Percentiles rank a stretch among this genome's conserved stretches.
These are phyloP conservation scores for Hoplodrina blanda DNA, from an alignment of 2,888 invertebrate species.

Conservation along the genomic window DNA sequence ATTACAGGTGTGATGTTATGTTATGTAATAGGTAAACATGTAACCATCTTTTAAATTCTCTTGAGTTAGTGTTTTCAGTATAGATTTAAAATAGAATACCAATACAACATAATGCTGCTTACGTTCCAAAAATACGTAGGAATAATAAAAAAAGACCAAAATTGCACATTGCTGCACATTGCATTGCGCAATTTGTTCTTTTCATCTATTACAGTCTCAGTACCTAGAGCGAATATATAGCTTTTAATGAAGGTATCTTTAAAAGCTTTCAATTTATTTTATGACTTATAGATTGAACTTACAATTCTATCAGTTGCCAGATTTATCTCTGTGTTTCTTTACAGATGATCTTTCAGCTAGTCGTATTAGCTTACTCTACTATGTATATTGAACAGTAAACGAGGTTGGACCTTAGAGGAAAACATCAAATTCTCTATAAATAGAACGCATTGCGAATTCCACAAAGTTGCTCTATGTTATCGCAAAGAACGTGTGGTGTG, in stretches of 20 bases:
- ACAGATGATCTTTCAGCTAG: constrained; percentile 11
- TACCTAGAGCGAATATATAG: background rate
- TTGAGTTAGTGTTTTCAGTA: background rate
- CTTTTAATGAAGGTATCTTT: constrained; percentile 11
- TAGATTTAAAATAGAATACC: background rate
- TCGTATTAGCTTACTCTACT: background rate
- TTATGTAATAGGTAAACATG: no score
- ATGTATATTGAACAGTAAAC: background rate
- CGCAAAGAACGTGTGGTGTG: constrained; percentile 55
- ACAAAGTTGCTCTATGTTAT: constrained; percentile 49
- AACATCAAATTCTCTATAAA: constrained; percentile 38
- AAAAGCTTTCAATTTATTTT: constrained; percentile 23
- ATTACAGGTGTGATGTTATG: no score
- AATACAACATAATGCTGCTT: background rate
- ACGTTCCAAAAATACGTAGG: no score
- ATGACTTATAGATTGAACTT: constrained; percentile 28
- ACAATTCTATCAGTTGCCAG: constrained; percentile 13
- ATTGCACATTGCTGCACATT: background rate
- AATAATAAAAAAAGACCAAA: background rate
- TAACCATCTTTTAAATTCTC: no score
- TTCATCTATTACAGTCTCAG: background rate
- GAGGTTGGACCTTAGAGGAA: constrained; percentile 11
- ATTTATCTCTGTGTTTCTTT: constrained; percentile 12
- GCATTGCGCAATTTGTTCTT: background rate
- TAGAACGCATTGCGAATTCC: constrained; percentile 47